Percentiles rank a stretch among this genome's conserved stretches.
Evolutionary conservation across 2,797 vertebrate species (phyloP).

Genomic region (Silurus aristotelis): DNA sequence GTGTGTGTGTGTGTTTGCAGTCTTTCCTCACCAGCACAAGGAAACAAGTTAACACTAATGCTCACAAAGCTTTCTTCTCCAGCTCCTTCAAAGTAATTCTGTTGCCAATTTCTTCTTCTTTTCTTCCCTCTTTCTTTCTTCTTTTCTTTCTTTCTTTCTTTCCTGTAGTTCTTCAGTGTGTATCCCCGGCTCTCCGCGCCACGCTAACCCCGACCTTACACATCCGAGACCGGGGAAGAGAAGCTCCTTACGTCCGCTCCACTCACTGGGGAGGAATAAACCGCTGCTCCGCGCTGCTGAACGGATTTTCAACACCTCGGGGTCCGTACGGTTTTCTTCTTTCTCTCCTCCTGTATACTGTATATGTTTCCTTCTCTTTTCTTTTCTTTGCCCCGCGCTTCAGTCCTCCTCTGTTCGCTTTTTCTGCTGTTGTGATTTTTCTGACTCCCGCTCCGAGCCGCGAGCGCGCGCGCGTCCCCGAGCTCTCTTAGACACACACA

Average conservation of each 20-base stretch:
- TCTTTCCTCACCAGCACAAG: background rate
- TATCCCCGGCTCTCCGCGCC: background rate
- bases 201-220: slow-evolving; percentile 2
- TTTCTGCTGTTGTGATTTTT: slow-evolving; percentile 9
- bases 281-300: background rate
- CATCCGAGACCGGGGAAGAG: background rate
- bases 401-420: slow-evolving; percentile 26
- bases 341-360: no score
- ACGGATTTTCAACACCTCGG: background rate
- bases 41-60: background rate
- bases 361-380: background rate
- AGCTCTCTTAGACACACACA: background rate
- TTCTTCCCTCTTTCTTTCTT: background rate
- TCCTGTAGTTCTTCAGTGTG: background rate
- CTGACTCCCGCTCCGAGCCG: slow-evolving; percentile 8
- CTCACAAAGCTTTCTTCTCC: background rate
- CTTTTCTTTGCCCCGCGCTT: slow-evolving; percentile 10
- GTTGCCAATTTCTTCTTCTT: background rate
- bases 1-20: background rate
- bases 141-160: background rate
- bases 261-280: background rate
- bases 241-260: background rate
- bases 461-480: background rate
- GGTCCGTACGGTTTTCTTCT: background rate
- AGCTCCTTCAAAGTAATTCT: background rate